Conservation (phyloP, 2,888 invertebrate species). For the Drosophila quinaria region DNA sequence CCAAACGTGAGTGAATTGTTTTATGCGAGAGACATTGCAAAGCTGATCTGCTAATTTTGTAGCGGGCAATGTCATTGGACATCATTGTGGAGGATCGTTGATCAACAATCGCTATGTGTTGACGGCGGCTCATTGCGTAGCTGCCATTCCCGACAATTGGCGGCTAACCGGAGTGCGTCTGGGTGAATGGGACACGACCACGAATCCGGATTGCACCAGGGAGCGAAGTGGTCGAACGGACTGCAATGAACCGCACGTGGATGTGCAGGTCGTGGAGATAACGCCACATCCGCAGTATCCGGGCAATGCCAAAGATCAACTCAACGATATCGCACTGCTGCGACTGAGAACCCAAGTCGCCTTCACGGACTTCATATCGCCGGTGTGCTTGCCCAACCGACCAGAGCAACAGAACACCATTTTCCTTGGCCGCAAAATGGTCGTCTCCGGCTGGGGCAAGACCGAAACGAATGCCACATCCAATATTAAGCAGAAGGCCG, state of each 20-base stretch:
- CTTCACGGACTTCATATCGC: conserved; percentile 87
- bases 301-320: conserved; percentile 87
- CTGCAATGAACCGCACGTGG: conserved; percentile 88
- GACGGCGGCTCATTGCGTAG: conserved; percentile 92
- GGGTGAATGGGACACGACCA: conserved; percentile 84
- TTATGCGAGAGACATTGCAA: background rate
- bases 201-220: conserved; percentile 78
- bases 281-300: conserved; percentile 89
- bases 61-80: conserved; percentile 88
- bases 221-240: conserved; percentile 82
- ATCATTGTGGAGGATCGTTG: conserved; percentile 91
- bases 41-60: conserved; percentile 26
- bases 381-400: conserved; percentile 88
- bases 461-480: conserved; percentile 87
- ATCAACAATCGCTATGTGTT: conserved; percentile 89
- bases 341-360: conserved; percentile 87
- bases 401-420: conserved; percentile 72
- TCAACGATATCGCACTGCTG: conserved; percentile 90
- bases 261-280: conserved; percentile 88
- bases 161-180: conserved; percentile 85
- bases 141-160: conserved; percentile 89
- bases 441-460: conserved; percentile 89
- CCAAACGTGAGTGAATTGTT: conserved; percentile 68
- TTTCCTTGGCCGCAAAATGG: conserved; percentile 85
- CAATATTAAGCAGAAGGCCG: conserved; percentile 87